These are phyloP conservation scores for Drepana arcuata DNA, from an alignment of 1,140 invertebrate genomes.

Conservation along the genomic window DNA sequence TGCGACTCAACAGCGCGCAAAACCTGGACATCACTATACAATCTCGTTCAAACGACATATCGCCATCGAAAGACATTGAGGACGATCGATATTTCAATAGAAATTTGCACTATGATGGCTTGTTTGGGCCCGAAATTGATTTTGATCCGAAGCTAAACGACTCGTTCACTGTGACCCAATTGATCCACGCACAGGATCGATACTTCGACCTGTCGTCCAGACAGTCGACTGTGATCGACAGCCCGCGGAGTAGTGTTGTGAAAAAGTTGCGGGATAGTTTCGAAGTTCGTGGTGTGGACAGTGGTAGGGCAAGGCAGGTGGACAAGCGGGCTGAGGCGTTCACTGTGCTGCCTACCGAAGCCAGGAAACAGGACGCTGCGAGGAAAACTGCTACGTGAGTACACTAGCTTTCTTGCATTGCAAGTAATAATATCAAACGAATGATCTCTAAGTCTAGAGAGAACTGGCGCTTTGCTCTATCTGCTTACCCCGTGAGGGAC, in stretches of 20 bases:
- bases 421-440: no score
- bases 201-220: constrained; percentile 52
- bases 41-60: constrained; percentile 21
- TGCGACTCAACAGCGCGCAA: constrained; percentile 23
- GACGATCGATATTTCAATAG: constrained; percentile 45
- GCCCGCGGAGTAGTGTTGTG: constrained; percentile 10
- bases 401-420: no score
- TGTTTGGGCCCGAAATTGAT: constrained; percentile 48
- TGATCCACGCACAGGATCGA: constrained; percentile 60
- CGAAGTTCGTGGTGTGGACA: no score
- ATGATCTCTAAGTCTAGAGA: no score
- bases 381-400: no score
- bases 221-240: constrained; percentile 9
- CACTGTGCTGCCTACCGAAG: no score
- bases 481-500: no score
- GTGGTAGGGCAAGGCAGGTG: no score
- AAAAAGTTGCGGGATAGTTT: no score
- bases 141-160: constrained; percentile 17
- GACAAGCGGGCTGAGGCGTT: no score
- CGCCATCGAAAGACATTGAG: constrained; percentile 41
- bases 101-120: constrained; percentile 19
- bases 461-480: no score
- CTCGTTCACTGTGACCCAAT: constrained; percentile 51
- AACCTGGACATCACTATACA: constrained; percentile 53
- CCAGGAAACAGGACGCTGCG: no score